A percentile compares a stretch with the other conserved stretches of the same genome.
Conservation (phyloP, 2,113 vertebrate genomes). For the Phasianus colchicus region DNA sequence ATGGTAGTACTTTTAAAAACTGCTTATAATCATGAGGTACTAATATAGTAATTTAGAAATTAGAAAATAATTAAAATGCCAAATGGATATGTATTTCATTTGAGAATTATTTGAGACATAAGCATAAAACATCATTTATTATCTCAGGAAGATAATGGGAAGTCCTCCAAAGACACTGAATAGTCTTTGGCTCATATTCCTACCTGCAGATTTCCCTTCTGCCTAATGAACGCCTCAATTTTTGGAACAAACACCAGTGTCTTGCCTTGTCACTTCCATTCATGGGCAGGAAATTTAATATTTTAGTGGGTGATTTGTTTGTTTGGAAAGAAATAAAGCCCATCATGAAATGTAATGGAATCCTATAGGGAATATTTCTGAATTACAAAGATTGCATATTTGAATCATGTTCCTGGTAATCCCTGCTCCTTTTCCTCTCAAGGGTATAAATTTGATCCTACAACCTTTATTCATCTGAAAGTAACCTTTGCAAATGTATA, state of each 20-base stretch:
- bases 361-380: neutral
- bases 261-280: conserved; percentile 37
- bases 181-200: neutral
- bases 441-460: neutral
- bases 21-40: neutral
- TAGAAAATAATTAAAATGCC: neutral
- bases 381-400: neutral
- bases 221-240: neutral
- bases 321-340: neutral
- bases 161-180: neutral
- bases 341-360: neutral
- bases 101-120: neutral
- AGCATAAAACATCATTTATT: neutral
- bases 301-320: conserved; percentile 2
- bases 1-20: neutral
- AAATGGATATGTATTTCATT: neutral
- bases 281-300: neutral
- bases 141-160: neutral
- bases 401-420: neutral
- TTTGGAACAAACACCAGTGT: neutral
- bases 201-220: neutral
- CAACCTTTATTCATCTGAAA: neutral
- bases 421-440: neutral
- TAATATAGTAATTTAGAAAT: neutral
- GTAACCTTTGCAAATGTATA: neutral